Evolutionary conservation across 2,113 vertebrate genomes (phyloP), one percentile per base, ranked within the genome.

Genomic region (Sander lucioperca): DNA sequence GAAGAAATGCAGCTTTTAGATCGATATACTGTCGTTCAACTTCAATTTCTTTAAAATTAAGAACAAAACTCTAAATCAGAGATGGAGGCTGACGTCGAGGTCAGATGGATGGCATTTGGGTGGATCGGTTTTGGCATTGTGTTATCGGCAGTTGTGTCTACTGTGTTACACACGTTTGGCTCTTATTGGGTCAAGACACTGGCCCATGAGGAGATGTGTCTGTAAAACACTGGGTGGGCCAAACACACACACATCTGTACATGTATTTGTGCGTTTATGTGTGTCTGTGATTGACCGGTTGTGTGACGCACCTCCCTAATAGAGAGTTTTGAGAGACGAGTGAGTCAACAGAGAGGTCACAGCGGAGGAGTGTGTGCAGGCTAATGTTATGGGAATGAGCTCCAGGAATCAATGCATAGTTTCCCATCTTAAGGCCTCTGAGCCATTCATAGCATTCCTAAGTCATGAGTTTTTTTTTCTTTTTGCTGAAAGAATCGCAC

Each of bases 391-490:
- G 86, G 82, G 84, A 90, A 91, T 25, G 43, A 80, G 87, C 83
- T 77, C 65, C 59, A 21, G 84, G 84, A 90, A 90, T 90, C 69
- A 64, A 83, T 86, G 89, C 91, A 88, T 83, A 90, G 21, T 88
- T 93, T 90, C 88, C 86, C 90, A 89, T 89, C 85, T 89, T 85
- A 90, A 91, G 86, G 86, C 85, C 82, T 90, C 89, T 76, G 81
- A 89, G 88, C 83, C 69, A 65, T 88, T 92, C 65, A n/a, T 23
- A 54, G 84, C 91, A 94, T 94, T 94, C 93, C 90, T 86, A 69
- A 93, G 89, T 90, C 90, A 91, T 94, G 90, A 90, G 89, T 84
- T 85, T 61, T 33, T 33, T 10, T 30, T 43, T 75, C 64, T 80
- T 77, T 77, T 69, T n/a, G 1, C 78, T 56, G 74, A 84, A 74